Conservation (phyloP, 30 jellyfish, hydroid and myxozoan species). For the Sanderia malayensis region DNA sequence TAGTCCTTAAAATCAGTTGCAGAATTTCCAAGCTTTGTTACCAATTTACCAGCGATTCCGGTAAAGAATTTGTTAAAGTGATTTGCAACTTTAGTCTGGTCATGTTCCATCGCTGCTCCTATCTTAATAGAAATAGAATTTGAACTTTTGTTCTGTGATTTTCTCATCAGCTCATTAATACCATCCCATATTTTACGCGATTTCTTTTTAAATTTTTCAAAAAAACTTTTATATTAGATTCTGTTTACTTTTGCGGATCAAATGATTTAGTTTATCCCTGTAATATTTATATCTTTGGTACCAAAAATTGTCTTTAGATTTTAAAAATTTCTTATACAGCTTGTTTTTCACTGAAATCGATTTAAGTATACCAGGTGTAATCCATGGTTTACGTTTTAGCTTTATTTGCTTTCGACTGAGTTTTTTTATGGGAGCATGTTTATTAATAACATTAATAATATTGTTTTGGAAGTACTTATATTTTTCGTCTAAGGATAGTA, state of each 20-base stretch:
- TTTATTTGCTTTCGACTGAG: not conserved
- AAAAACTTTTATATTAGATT: not conserved
- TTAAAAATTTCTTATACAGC: slow-evolving; percentile 3
- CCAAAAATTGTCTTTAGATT: slow-evolving; percentile 5
- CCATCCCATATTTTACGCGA: slow-evolving; percentile 6
- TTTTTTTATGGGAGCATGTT: slow-evolving; percentile 7
- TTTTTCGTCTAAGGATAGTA: not conserved
- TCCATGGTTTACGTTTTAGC: slow-evolving; percentile 17
- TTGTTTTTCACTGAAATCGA: not conserved
- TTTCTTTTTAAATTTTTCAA: not conserved
- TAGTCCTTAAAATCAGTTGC: not conserved
- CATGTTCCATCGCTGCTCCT: not conserved
- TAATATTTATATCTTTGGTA: slow-evolving; percentile 14
- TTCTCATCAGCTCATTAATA: slow-evolving; percentile 1
- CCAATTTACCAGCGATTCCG: not conserved
- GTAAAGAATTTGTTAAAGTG: not conserved
- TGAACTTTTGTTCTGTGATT: not conserved
- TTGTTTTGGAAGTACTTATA: not conserved
- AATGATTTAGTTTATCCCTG: slow-evolving; percentile 1
- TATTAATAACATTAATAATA: not conserved
- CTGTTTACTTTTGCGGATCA: slow-evolving; percentile 6
- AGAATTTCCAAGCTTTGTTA: slow-evolving; percentile 7
- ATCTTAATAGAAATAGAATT: not conserved
- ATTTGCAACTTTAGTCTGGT: not conserved
- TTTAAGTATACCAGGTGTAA: slow-evolving; percentile 3